These are phyloP conservation scores for Rhimphoctona megacephalus DNA, from an alignment of 2,888 invertebrate genomes.

Conservation along the genomic window DNA sequence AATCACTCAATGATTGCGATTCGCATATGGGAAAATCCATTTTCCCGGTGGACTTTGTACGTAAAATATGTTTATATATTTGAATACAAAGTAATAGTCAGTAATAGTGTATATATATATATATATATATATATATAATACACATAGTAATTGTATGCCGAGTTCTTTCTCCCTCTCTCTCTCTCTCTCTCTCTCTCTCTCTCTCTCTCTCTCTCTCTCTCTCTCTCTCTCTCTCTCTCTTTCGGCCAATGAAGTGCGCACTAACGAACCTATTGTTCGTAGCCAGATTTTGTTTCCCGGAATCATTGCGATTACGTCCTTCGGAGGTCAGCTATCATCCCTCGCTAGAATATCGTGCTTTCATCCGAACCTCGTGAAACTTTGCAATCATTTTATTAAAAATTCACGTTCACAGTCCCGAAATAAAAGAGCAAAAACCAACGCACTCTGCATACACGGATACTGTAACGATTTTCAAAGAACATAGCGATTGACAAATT, in stretches of 20 bases:
- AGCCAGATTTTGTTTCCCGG: constrained; percentile 71
- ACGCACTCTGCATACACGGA: not conserved
- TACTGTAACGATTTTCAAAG: constrained; percentile 28
- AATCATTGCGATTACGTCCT: constrained; percentile 72
- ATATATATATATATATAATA: not conserved
- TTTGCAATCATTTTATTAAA: constrained; percentile 35
- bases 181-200: constrained; percentile 44
- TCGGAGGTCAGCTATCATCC: constrained; percentile 67
- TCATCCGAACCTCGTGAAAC: constrained; percentile 11
- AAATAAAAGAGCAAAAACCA: constrained; percentile 26
- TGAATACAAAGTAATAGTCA: not conserved
- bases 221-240: constrained; percentile 21
- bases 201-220: not conserved
- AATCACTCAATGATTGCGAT: constrained; percentile 77
- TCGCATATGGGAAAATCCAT: constrained; percentile 73
- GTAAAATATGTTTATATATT: constrained; percentile 19
- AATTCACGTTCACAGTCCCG: constrained; percentile 37
- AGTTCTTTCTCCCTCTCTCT: constrained; percentile 36
- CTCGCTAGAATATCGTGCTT: constrained; percentile 69
- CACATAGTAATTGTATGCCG: not conserved
- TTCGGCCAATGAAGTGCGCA: constrained; percentile 72
- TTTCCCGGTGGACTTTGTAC: constrained; percentile 64
- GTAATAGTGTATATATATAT: no score
- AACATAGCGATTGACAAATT: constrained; percentile 17
- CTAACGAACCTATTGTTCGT: constrained; percentile 79